phyloP scores from a whole-genome alignment of 2,113 vertebrate species.

The Gymnarchus niloticus region DNA sequence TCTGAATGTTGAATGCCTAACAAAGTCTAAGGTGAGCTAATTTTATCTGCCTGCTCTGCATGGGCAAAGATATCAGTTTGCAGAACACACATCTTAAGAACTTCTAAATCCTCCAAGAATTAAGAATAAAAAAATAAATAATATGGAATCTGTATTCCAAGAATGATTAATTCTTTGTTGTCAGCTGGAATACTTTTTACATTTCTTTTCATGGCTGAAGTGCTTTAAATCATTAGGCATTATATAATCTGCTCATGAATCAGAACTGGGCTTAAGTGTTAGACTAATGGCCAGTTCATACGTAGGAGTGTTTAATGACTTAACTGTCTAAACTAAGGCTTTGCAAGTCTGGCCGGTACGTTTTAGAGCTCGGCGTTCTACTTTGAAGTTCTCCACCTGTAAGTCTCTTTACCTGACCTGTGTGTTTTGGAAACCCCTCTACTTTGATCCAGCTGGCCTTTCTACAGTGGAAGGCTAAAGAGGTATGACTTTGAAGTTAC shows the following conservation, averaged over 20 bases:
- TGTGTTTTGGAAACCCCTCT: background rate
- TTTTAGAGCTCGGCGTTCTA: background rate
- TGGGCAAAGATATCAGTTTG: background rate
- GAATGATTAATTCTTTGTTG: background rate
- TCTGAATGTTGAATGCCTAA: background rate
- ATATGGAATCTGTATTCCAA: background rate
- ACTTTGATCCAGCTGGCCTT: slow-evolving; percentile 4
- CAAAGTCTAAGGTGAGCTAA: background rate
- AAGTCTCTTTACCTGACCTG: background rate
- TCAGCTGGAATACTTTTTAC: background rate
- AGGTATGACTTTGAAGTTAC: background rate
- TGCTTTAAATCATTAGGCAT: background rate
- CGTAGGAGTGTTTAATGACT: background rate
- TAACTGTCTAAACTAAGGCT: background rate
- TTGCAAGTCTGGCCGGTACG: background rate
- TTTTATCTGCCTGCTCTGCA: background rate
- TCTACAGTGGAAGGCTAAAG: background rate
- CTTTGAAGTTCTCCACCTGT: slow-evolving; percentile 5
- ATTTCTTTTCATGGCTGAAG: background rate
- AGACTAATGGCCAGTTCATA: background rate
- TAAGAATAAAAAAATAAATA: background rate
- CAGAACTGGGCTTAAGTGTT: background rate
- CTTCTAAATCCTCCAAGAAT: background rate
- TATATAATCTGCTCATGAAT: no score
- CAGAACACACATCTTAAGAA: background rate